A percentile compares a stretch with the other conserved stretches of the same genome.
phyloP scores from a whole-genome alignment of 2,888 invertebrate genomes.

The Adelphocoris suturalis region DNA sequence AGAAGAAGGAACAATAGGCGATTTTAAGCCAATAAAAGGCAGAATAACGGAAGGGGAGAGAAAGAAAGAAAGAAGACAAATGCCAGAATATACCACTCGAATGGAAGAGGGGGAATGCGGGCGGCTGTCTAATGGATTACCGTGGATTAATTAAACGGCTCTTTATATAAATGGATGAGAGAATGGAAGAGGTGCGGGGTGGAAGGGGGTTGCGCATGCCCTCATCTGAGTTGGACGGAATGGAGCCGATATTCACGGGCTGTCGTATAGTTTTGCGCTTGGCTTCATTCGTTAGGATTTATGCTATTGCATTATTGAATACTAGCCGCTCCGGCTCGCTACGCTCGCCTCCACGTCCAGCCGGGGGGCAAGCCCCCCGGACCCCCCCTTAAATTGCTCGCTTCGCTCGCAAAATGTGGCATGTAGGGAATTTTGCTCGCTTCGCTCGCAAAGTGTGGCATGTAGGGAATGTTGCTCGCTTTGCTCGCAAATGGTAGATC shows the following conservation, averaged over 20 bases:
- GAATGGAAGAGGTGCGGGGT: neutral
- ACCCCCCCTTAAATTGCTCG: too few relatives aligned
- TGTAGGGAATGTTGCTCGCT: too few relatives aligned
- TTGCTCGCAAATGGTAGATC: too few relatives aligned
- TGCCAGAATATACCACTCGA: slow-evolving; percentile 16
- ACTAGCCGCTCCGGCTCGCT: too few relatives aligned
- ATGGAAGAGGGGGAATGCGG: neutral
- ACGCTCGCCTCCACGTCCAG: too few relatives aligned
- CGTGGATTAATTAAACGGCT: slow-evolving; percentile 32
- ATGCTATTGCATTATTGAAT: too few relatives aligned
- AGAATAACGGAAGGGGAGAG: neutral
- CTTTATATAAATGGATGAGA: neutral
- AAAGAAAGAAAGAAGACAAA: neutral
- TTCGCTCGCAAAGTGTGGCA: too few relatives aligned
- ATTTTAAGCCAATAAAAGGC: neutral
- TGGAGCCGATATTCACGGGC: neutral
- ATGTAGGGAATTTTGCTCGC: too few relatives aligned
- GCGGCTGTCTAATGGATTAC: neutral
- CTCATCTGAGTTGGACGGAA: neutral
- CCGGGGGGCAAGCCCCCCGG: too few relatives aligned
- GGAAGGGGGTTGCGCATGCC: neutral
- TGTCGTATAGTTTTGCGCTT: neutral
- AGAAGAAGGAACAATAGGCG: slow-evolving; percentile 5
- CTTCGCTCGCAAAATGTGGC: too few relatives aligned
- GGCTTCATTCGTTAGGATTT: too few relatives aligned